These are phyloP conservation scores for Tamandua tetradactyla DNA, from an alignment of 2,797 vertebrate genomes.

Conservation along the genomic window DNA sequence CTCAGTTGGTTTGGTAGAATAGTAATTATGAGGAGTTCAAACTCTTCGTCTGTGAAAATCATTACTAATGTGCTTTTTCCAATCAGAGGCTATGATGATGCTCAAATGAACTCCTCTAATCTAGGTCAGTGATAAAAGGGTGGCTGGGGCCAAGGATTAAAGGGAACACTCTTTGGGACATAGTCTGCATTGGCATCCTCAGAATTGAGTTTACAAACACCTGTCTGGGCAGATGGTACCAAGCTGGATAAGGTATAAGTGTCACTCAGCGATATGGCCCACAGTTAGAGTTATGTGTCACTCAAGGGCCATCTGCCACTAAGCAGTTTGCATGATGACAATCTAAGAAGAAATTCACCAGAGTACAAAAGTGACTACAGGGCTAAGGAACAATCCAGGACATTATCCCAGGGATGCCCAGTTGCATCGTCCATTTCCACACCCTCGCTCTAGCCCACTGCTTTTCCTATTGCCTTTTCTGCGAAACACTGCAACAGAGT, in stretches of 20 bases:
- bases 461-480: constrained; percentile 61
- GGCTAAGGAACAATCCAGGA: neutral
- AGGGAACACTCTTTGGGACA: neutral
- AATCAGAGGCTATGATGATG: neutral
- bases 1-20: constrained; percentile 69
- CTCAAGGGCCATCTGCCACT: constrained; percentile 37
- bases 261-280: neutral
- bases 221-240: constrained; percentile 58
- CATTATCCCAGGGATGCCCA: neutral
- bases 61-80: constrained; percentile 49
- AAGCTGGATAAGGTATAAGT: neutral
- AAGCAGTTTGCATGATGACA: constrained; percentile 46
- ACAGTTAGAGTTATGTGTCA: neutral
- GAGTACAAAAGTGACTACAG: neutral
- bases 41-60: constrained; percentile 65
- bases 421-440: constrained; percentile 35
- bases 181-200: neutral
- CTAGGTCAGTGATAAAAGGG: neutral
- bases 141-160: neutral
- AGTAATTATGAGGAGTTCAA: constrained; percentile 60
- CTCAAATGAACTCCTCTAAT: constrained; percentile 12
- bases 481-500: constrained; percentile 1
- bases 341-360: constrained; percentile 56
- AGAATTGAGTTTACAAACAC: constrained; percentile 37
- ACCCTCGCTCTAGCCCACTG: neutral